These are phyloP conservation scores for Orthosia cruda DNA, from an alignment of 2,888 invertebrate genomes.

Conservation along the genomic window DNA sequence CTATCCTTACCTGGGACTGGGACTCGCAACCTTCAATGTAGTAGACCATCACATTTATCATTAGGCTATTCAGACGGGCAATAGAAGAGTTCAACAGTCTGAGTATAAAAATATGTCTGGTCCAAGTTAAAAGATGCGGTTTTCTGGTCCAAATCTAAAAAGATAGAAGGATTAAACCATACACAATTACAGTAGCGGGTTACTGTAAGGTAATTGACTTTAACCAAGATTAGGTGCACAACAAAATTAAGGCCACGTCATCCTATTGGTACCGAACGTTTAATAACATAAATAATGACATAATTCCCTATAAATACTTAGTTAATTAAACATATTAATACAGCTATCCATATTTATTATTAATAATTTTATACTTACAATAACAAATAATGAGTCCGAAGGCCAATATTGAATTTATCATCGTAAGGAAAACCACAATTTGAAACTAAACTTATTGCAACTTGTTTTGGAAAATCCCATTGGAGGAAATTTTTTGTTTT, in stretches of 20 bases:
- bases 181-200: neutral
- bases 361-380: conserved; percentile 27
- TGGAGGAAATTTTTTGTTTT: neutral
- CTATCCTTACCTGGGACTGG: too few relatives aligned
- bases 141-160: neutral
- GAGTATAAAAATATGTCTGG: too few relatives aligned
- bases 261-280: neutral
- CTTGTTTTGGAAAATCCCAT: conserved; percentile 45
- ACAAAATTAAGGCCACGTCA: neutral
- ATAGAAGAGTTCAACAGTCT: too few relatives aligned
- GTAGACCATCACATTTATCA: too few relatives aligned
- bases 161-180: neutral
- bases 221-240: neutral
- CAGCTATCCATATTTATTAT: conserved; percentile 3
- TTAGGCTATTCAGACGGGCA: too few relatives aligned
- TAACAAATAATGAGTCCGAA: conserved; percentile 32
- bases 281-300: conserved; percentile 25
- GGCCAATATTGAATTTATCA: conserved; percentile 21
- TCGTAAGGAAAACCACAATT: conserved; percentile 54
- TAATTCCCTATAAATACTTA: conserved; percentile 35
- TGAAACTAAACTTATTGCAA: conserved; percentile 9
- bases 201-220: neutral
- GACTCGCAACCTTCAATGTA: too few relatives aligned
- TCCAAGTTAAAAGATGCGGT: too few relatives aligned
- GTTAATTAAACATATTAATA: conserved; percentile 25